phyloP scores from a whole-genome alignment of 2,797 vertebrate genomes.

The Falco cherrug region DNA sequence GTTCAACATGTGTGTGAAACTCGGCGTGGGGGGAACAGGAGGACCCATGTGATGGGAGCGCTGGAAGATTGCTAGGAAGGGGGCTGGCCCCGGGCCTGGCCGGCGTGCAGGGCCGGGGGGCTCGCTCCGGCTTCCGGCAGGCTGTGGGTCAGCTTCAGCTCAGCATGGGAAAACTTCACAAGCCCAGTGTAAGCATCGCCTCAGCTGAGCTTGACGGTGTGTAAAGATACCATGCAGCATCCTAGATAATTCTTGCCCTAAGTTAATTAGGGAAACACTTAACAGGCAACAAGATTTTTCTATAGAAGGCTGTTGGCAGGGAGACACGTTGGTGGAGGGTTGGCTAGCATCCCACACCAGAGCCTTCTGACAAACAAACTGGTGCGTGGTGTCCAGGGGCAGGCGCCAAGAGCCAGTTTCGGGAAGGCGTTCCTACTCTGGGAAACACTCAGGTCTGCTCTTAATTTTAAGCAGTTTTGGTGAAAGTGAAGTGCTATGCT shows the following conservation, averaged over 20 bases:
- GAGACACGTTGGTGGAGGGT: background rate
- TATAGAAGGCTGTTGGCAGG: slow-evolving; percentile 68
- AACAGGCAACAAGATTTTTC: slow-evolving; percentile 29
- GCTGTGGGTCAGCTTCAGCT: background rate
- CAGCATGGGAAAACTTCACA: background rate
- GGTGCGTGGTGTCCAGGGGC: background rate
- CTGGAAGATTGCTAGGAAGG: background rate
- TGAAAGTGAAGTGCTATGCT: background rate
- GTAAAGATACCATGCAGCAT: slow-evolving; percentile 29
- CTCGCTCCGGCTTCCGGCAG: background rate
- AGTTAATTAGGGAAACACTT: slow-evolving; percentile 68
- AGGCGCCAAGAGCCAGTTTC: background rate
- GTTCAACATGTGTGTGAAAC: rapidly evolving
- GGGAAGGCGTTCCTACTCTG: background rate
- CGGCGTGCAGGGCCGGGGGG: rapidly evolving
- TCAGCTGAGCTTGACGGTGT: background rate
- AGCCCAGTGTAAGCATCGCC: background rate
- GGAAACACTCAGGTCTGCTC: background rate
- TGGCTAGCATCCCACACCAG: background rate
- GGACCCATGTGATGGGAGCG: background rate
- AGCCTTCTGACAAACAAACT: slow-evolving; percentile 40
- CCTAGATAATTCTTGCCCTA: slow-evolving; percentile 14
- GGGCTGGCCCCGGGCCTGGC: background rate
- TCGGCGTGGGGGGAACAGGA: background rate
- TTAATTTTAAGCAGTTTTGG: background rate